phyloP scores from a whole-genome alignment of 2,888 invertebrate species.

The Phengaris arion region DNA sequence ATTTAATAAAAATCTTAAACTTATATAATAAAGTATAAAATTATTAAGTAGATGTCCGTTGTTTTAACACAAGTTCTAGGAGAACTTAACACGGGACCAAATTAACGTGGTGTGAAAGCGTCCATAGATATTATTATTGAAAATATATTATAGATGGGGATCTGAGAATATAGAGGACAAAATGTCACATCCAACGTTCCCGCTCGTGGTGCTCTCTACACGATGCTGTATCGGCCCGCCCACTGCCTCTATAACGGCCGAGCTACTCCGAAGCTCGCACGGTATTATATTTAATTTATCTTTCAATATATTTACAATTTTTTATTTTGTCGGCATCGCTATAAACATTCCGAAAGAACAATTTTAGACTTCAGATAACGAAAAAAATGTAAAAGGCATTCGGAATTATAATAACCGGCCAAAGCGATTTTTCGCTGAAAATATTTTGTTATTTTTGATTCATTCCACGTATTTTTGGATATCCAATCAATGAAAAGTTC shows the following conservation, averaged over 20 bases:
- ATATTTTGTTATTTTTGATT: conserved; percentile 16
- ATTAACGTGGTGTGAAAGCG: too few relatives aligned
- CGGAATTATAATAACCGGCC: conserved; percentile 21
- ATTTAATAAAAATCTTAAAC: too few relatives aligned
- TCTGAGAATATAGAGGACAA: not conserved
- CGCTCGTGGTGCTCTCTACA: conserved; percentile 34
- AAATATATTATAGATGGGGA: too few relatives aligned
- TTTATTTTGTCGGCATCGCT: conserved; percentile 37
- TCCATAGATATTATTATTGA: too few relatives aligned
- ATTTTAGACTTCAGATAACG: conserved; percentile 31
- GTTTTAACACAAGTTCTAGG: too few relatives aligned
- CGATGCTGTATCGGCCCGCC: conserved; percentile 42
- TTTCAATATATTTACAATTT: conserved; percentile 40
- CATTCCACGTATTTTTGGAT: not conserved
- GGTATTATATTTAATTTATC: conserved; percentile 42
- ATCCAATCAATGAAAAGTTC: not conserved
- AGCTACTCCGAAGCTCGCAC: conserved; percentile 30
- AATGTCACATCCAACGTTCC: conserved; percentile 29
- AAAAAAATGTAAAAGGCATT: conserved; percentile 24
- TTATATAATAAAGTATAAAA: too few relatives aligned
- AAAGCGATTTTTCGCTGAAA: conserved; percentile 1
- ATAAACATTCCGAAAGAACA: conserved; percentile 37
- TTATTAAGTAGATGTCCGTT: too few relatives aligned
- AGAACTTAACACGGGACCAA: too few relatives aligned
- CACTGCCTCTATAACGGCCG: conserved; percentile 37